A percentile compares a stretch with the other conserved stretches of the same genome.
Evolutionary conservation across 2,888 invertebrate species (phyloP).

Genomic region (Hydriomena furcata): DNA sequence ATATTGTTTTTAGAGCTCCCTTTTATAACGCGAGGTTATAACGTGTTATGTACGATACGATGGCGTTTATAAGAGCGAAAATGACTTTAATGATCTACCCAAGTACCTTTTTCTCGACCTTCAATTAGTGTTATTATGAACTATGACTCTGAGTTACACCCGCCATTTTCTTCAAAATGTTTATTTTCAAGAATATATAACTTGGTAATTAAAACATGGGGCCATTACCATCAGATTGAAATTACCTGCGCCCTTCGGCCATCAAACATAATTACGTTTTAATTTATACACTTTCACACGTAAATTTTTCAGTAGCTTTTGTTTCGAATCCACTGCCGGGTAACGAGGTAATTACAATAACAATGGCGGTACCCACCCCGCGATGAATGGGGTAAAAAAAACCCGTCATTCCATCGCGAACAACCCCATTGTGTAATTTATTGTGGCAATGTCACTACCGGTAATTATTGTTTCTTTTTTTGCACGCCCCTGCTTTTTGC

Average conservation of each 20-base stretch:
- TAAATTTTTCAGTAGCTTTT: constrained; percentile 38
- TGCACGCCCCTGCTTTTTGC: constrained; percentile 38
- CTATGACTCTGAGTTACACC: constrained; percentile 6
- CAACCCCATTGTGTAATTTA: constrained; percentile 59
- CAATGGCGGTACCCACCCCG: constrained; percentile 53
- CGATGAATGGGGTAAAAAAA: constrained; percentile 51
- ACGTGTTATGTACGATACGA: constrained; percentile 41
- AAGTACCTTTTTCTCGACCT: constrained; percentile 16
- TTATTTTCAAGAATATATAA: constrained; percentile 28
- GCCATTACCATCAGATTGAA: constrained; percentile 26
- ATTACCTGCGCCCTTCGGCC: constrained; percentile 33
- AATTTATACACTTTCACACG: constrained; percentile 41
- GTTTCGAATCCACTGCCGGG: constrained; percentile 43
- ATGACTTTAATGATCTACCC: constrained; percentile 21
- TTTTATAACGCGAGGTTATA: constrained; percentile 41
- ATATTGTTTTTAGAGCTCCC: constrained; percentile 56
- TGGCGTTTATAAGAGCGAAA: constrained; percentile 32
- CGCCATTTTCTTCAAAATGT: constrained; percentile 21
- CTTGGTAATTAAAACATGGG: constrained; percentile 35
- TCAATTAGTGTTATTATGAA: constrained; percentile 17
- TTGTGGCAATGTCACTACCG: constrained; percentile 53
- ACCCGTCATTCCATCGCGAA: constrained; percentile 47
- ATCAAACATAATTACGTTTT: constrained; percentile 38
- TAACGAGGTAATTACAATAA: constrained; percentile 72
- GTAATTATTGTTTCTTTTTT: constrained; percentile 39